phyloP scores from a whole-genome alignment of 2,797 vertebrate species.

The Linurgus olivaceus region DNA sequence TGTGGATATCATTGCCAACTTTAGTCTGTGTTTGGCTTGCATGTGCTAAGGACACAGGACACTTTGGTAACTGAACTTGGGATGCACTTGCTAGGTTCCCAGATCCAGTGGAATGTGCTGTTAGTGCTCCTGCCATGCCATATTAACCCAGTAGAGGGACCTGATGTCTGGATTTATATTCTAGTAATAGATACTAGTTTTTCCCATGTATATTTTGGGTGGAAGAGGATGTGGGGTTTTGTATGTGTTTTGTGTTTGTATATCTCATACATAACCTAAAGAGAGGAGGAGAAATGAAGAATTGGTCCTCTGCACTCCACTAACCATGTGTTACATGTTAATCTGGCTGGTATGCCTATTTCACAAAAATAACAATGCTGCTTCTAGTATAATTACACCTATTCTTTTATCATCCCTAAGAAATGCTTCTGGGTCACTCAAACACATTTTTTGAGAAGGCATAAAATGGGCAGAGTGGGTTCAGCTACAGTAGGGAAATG shows the following conservation, averaged over 20 bases:
- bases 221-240: not conserved
- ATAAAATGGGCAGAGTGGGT: not conserved
- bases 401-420: not conserved
- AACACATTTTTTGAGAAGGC: not conserved
- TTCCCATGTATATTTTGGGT: not conserved
- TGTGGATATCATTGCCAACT: not conserved
- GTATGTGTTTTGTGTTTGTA: not conserved
- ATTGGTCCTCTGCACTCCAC: not conserved
- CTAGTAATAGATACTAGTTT: not conserved
- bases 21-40: not conserved
- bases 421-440: not conserved
- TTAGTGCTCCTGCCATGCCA: not conserved
- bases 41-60: not conserved
- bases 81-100: not conserved
- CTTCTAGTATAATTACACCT: not conserved
- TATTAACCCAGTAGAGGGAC: constrained; percentile 41
- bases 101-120: accelerated
- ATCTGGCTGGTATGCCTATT: not conserved
- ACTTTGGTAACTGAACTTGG: not conserved
- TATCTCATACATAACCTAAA: not conserved
- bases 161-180: not conserved
- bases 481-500: not conserved
- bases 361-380: not conserved
- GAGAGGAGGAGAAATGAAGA: not conserved
- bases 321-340: not conserved